Conservation (phyloP, 2,888 invertebrate genomes). For the Drosophila macrothrix region DNA sequence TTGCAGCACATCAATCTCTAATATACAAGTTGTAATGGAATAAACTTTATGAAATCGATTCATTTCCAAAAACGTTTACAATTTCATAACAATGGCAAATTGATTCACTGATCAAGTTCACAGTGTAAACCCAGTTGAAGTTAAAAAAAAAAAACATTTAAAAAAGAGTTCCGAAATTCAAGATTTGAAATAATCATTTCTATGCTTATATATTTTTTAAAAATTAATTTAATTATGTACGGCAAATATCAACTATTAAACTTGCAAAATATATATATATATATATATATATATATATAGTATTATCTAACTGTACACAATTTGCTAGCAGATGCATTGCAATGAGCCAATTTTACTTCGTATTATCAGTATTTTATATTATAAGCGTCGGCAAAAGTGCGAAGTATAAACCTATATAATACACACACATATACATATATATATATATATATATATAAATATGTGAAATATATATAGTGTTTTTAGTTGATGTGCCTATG, state of each 20-base stretch:
- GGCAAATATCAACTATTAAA: not conserved
- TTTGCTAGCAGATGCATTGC: not conserved
- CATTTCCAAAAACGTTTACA: not conserved
- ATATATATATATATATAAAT: too few species aligned
- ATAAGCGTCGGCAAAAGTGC: not conserved
- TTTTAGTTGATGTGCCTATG: too few species aligned
- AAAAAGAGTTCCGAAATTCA: not conserved
- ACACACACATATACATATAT: too few species aligned
- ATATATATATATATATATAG: not conserved
- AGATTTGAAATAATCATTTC: not conserved
- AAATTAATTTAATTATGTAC: not conserved
- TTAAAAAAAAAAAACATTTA: too few species aligned
- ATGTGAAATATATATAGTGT: too few species aligned
- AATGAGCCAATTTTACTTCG: not conserved
- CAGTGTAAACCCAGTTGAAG: not conserved
- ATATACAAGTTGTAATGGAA: not conserved
- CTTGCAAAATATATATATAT: not conserved
- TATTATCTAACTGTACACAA: not conserved
- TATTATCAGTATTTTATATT: not conserved
- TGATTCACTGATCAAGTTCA: not conserved
- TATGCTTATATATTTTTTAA: not conserved
- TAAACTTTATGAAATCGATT: not conserved
- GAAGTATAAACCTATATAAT: not conserved
- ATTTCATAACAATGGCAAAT: not conserved
- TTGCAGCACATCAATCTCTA: not conserved